Conservation (phyloP, 2,113 vertebrate species). For the Oryzias melastigma region DNA sequence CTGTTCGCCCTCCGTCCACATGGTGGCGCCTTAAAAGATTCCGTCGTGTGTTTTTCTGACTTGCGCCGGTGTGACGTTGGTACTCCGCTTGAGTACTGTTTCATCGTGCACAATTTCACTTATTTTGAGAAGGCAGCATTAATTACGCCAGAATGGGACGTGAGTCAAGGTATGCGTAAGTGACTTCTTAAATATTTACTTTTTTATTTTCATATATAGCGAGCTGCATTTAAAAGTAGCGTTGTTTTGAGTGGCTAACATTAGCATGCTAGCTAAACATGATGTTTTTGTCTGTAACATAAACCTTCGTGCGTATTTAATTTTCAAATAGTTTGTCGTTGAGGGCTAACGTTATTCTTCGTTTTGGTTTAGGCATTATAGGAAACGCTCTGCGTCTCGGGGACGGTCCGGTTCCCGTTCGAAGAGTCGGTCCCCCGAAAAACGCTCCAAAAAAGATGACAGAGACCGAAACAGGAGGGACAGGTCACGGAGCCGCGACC, state of each 20-base stretch:
- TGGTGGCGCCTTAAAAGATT: conserved; percentile 13
- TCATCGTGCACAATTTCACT: background rate
- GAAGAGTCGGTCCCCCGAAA: conserved; percentile 92
- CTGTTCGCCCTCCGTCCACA: conserved; percentile 34
- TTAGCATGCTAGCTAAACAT: conserved; percentile 40
- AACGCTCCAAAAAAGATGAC: conserved; percentile 90
- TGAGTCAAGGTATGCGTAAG: conserved; percentile 70
- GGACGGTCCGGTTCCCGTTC: conserved; percentile 90
- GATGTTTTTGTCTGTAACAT: background rate
- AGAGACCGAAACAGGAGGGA: conserved; percentile 80
- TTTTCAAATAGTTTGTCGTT: background rate
- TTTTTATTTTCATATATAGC: too few species aligned
- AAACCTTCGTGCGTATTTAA: background rate
- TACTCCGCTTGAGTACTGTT: background rate
- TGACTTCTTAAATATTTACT: background rate
- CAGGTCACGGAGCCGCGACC: conserved; percentile 89
- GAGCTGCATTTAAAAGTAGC: too few species aligned
- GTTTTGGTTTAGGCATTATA: conserved; percentile 83
- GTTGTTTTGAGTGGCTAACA: conserved; percentile 13
- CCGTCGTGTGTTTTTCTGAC: conserved; percentile 28
- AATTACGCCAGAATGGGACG: conserved; percentile 63
- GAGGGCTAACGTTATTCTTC: fast-evolving
- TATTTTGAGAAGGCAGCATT: background rate
- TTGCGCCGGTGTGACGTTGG: conserved; percentile 13
- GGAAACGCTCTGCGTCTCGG: conserved; percentile 89